Base-by-base conservation (phyloP, 2,888 invertebrate species). In the Ectemnius continuus region DNA sequence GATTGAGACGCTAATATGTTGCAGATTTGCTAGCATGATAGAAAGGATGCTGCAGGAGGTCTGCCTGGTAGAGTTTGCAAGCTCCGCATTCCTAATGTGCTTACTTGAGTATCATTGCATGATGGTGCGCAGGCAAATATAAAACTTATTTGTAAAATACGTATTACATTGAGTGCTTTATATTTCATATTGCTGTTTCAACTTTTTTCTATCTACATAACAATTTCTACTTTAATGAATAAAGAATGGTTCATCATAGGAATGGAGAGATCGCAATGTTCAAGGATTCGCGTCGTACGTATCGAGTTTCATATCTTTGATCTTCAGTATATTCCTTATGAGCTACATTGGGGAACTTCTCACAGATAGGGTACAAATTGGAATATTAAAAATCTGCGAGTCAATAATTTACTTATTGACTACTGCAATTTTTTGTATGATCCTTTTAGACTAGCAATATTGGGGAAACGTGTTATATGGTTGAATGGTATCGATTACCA, bases 41-140 rank as follows among this genome's bases (percentile, higher is more conserved):
- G 89, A 89, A 59, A 61, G 72, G 1, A 76, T 88, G 56, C 68
- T 89, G 20, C 86, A 86, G 52, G 85, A 83, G 47, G 82, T 89
- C 23, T 88, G 87, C 65, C 78, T 90, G 23, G 23, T 23, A 23
- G 23, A 23, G 2, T 23, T 23, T 23, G 23, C 3, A 0, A 3
- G 23, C 3, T 23, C 23, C 23, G 23, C 23, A 23, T 0, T 23
- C 2, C 3, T 23, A 3, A 23, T 23, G 2, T 2, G 23, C 23
- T 3, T 23, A 2, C 23, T 3, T 23, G 23, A 23, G 3, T 23
- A 23, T 3, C 3, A 23, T 3, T 23, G 23, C 3, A 23, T 23
- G 3, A 23, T 23, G 23, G 23, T 23, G 23, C 23, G 23, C 23
- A 23, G 23, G 23, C 23, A 23, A 23, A 23, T 23, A 23, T 23